Percentiles rank a stretch among this genome's conserved stretches.
Evolutionary conservation across 1,140 invertebrate genomes (phyloP).

Genomic region (Leptopilina clavipes): DNA sequence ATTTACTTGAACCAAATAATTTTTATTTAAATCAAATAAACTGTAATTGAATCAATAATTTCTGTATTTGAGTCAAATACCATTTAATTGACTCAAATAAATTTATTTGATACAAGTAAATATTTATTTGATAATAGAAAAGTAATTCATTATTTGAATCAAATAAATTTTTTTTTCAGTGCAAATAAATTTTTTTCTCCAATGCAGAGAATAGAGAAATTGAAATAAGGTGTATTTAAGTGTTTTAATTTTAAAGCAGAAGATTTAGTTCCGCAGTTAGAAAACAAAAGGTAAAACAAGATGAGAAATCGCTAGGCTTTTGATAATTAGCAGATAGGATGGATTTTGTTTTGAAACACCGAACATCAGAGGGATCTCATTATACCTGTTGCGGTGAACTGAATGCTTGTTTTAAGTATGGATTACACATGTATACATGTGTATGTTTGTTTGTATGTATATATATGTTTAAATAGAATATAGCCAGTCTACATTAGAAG

Average conservation of each 20-base stretch:
- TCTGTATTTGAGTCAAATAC: too few species aligned
- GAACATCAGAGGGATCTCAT: constrained; percentile 18
- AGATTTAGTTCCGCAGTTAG: constrained; percentile 44
- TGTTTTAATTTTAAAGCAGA: neutral
- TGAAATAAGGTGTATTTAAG: neutral
- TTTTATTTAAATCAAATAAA: too few species aligned
- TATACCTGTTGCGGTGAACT: neutral
- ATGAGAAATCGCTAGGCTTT: constrained; percentile 41
- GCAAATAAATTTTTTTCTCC: too few species aligned
- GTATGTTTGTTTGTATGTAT: constrained; percentile 38
- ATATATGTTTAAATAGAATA: neutral
- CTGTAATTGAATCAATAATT: too few species aligned
- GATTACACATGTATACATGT: neutral
- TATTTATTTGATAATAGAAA: too few species aligned
- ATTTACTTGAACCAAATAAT: too few species aligned
- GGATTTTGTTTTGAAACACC: constrained; percentile 50
- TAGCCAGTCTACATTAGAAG: neutral
- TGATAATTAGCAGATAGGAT: constrained; percentile 53
- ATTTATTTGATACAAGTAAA: too few species aligned
- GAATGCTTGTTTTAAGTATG: neutral
- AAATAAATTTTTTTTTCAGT: too few species aligned
- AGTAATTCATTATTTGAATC: too few species aligned
- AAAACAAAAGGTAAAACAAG: constrained; percentile 37
- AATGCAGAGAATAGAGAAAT: too few species aligned
- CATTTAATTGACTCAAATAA: too few species aligned